Percentiles rank a stretch among this genome's conserved stretches.
phyloP scores from a whole-genome alignment of 1,140 invertebrate species.

The Drosophila baimaii region DNA sequence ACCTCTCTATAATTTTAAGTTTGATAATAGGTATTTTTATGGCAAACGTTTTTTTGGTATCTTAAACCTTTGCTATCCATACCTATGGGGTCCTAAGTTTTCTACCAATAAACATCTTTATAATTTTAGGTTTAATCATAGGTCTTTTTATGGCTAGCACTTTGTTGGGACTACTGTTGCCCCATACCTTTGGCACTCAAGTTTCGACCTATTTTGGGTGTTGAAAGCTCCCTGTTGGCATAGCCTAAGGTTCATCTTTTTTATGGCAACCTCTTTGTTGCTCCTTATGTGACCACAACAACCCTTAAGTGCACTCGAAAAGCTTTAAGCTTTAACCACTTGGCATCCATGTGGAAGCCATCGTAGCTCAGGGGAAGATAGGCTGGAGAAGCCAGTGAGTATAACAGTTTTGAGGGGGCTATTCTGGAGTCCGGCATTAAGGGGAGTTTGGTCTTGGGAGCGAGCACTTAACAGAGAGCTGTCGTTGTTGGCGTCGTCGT shows the following conservation, averaged over 20 bases:
- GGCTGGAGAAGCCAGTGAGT: neutral
- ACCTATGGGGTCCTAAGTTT: no score
- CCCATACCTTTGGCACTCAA: neutral
- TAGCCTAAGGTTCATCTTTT: neutral
- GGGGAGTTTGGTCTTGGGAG: slow-evolving; percentile 3
- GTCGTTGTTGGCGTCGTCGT: neutral
- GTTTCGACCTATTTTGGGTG: neutral
- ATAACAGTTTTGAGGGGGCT: neutral
- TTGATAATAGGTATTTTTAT: no score
- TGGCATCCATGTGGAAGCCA: slow-evolving; percentile 1
- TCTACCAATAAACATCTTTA: no score
- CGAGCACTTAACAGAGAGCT: slow-evolving; percentile 6
- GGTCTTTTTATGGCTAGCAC: no score
- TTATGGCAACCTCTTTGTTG: neutral
- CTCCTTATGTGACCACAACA: neutral
- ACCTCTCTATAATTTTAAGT: no score
- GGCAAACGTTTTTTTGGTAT: no score
- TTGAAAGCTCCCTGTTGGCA: neutral
- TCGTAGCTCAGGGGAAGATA: neutral
- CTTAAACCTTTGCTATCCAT: no score
- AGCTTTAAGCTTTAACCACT: neutral
- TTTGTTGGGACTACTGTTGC: neutral
- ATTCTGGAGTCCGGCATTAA: neutral
- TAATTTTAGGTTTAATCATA: no score
- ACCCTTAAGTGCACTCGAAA: neutral